Evolutionary conservation across 2,888 invertebrate genomes (phyloP).

Genomic region (Drosophila neonasuta): DNA sequence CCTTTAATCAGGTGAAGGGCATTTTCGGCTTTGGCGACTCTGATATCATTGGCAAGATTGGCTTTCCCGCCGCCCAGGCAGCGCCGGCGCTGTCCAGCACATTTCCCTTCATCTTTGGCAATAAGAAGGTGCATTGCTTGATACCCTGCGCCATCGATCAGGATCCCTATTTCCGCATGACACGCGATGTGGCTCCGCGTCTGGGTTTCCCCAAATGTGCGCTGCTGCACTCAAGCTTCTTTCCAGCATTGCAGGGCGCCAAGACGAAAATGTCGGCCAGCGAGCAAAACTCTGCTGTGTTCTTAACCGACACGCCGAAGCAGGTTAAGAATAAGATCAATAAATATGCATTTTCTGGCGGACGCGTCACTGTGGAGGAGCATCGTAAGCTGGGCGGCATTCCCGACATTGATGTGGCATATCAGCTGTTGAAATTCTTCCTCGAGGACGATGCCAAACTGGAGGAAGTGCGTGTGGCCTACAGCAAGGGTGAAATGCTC

Average conservation of each 20-base stretch:
- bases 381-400: constrained; percentile 96
- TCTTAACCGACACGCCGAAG: constrained; percentile 96
- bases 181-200: constrained; percentile 97
- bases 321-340: constrained; percentile 98
- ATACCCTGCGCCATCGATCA: constrained; percentile 99
- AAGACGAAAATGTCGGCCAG: constrained; percentile 99
- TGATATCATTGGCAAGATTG: constrained; percentile 97
- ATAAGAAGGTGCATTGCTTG: constrained; percentile 86
- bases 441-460: constrained; percentile 94
- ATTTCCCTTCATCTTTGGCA: constrained; percentile 94
- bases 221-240: constrained; percentile 92
- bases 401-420: constrained; percentile 97
- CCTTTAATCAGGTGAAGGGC: constrained; percentile 98
- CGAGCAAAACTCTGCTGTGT: constrained; percentile 95
- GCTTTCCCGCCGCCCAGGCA: constrained; percentile 98
- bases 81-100: constrained; percentile 95
- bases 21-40: constrained; percentile 99
- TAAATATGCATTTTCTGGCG: constrained; percentile 99
- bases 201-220: constrained; percentile 94
- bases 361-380: constrained; percentile 95
- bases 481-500: constrained; percentile 88
- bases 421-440: constrained; percentile 97
- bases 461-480: constrained; percentile 85
- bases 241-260: constrained; percentile 97
- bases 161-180: constrained; percentile 99